Evolutionary conservation across 2,888 invertebrate species (phyloP), one percentile per base, ranked within the genome.

Genomic region (Brachylomia viminalis): DNA sequence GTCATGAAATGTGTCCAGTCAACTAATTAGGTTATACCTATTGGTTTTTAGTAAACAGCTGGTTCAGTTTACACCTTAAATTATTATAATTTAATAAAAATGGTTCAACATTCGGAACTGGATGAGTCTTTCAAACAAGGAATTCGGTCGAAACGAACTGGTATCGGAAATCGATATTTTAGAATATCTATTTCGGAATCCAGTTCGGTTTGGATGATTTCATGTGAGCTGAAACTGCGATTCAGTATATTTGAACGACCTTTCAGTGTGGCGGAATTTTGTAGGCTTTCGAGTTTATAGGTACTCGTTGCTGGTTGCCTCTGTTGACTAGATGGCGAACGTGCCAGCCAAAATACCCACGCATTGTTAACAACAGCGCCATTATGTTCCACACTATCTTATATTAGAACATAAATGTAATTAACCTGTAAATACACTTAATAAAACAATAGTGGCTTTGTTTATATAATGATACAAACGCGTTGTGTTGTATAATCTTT

Each of bases 371-470:
- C 56, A 65, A 65, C 30, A 66, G 33, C 33, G 23, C 38, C 38
- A 68, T 68, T 42, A 70, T 45, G 42, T n/a, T 49, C 30, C 54
- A 49, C 47, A 56, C 67, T 71, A 75, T 75, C 75, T 69, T 68
- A 74, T 66, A 66, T 78, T 23, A 67, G 47, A 42, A 62, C 47
- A 68, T 64, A 70, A 65, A 73, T 65, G 68, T 59, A 75, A 83
- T 79, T 80, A 82, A 72, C 68, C 47, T 65, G 59, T 72, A 80
- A 79, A 79, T 66, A 74, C 62, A 56, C 49, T 47, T 65, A 64
- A 47, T 64, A 83, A 65, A 80, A 88, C 84, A 86, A 85, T 85
- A 69, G 82, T 76, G 62, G 72, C 82, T 85, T 88, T 86, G 82
- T 87, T 77, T 79, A 74, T 65, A 69, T 85, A 84, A 77, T 77